Evolutionary conservation across 2,888 invertebrate species (phyloP).

Genomic region (Ophion costatus): DNA sequence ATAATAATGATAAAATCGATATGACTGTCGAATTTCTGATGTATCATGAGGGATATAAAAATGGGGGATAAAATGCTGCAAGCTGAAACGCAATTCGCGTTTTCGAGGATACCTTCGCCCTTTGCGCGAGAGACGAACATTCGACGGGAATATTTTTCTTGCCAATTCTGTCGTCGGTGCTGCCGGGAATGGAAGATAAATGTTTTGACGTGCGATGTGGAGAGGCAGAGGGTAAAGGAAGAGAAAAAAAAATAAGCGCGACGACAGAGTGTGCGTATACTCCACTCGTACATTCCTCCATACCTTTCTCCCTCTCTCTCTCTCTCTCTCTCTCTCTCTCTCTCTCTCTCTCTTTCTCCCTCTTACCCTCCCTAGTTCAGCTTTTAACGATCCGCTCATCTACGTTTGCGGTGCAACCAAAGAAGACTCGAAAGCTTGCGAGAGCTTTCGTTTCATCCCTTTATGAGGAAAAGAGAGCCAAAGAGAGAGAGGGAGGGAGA

Average conservation of each 20-base stretch:
- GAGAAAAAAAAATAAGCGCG: not conserved
- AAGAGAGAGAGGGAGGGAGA: conserved; percentile 8
- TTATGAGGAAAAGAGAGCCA: conserved; percentile 21
- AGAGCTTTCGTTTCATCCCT: conserved; percentile 37
- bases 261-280: conserved; percentile 17
- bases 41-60: no score
- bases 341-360: not conserved
- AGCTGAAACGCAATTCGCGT: conserved; percentile 22
- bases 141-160: conserved; percentile 35
- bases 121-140: conserved; percentile 3
- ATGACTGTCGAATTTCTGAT: no score
- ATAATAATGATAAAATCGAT: no score
- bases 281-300: conserved; percentile 9
- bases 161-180: conserved; percentile 9
- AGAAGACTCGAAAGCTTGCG: conserved; percentile 42
- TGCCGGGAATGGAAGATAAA: conserved; percentile 31
- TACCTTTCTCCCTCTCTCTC: not conserved
- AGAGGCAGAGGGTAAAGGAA: not conserved
- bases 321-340: conserved; percentile 6
- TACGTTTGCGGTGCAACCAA: conserved; percentile 20
- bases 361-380: not conserved
- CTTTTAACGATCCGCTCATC: conserved; percentile 46
- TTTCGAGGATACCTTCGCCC: not conserved
- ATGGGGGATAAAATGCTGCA: no score
- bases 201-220: conserved; percentile 38